phyloP scores from a whole-genome alignment of 2,888 invertebrate genomes.

The Drosophila sordidula region DNA sequence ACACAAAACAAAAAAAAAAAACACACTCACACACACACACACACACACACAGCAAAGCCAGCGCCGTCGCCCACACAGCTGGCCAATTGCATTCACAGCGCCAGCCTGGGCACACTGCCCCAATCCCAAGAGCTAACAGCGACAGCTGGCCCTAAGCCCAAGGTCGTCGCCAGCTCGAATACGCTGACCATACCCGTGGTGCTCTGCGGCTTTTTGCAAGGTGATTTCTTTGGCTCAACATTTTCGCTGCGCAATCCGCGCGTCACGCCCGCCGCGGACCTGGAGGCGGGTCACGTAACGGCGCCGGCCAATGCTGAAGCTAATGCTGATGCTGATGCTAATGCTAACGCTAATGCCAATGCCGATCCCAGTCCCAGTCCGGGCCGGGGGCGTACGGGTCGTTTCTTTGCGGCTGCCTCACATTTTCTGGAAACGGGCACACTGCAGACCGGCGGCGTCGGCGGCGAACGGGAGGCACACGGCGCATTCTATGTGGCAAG shows the following conservation, averaged over 20 bases:
- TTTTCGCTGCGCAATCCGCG: conserved; percentile 64
- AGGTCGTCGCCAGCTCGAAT: conserved; percentile 38
- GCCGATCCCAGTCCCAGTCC: conserved; percentile 33
- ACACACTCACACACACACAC: conserved; percentile 1
- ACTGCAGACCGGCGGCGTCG: conserved; percentile 39
- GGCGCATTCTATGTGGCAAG: conserved; percentile 61
- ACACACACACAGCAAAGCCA: conserved; percentile 30
- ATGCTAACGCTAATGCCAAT: too few relatives aligned
- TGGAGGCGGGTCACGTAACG: conserved; percentile 59
- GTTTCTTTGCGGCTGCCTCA: conserved; percentile 72
- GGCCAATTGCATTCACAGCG: conserved; percentile 54
- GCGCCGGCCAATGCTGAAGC: conserved; percentile 13
- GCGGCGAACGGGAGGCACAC: conserved; percentile 14
- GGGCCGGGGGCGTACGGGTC: conserved; percentile 65
- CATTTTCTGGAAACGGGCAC: conserved; percentile 68
- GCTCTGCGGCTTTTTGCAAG: conserved; percentile 85
- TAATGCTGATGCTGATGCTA: too few relatives aligned
- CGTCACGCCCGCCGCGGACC: conserved; percentile 51
- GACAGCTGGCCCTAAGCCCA: conserved; percentile 3
- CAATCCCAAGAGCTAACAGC: conserved; percentile 11
- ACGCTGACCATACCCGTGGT: conserved; percentile 85
- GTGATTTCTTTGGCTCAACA: conserved; percentile 80
- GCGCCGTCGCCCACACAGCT: conserved; percentile 35
- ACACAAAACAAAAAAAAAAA: background rate
- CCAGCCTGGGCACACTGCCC: conserved; percentile 63